Base-by-base conservation (phyloP, 2,113 vertebrate species). In the Thunnus thynnus region DNA sequence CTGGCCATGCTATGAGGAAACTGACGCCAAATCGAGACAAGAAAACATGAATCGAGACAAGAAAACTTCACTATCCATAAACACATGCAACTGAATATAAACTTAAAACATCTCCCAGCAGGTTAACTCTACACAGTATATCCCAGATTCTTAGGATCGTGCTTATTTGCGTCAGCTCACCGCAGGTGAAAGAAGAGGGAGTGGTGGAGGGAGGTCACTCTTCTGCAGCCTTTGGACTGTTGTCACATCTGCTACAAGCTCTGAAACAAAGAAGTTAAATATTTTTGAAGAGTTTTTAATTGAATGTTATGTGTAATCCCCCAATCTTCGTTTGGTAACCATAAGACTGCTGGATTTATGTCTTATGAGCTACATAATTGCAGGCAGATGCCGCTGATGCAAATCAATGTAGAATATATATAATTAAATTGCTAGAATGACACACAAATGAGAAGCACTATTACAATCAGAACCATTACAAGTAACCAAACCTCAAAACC, bases 1-100 rank as follows among this genome's bases (percentile, higher is more conserved):
- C 71, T 90, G 70, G 10, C 63, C 20, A 22, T 64, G 61, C 64
- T 83, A 8, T 88, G 51, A 89, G 13, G 32, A 73, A 50, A 25
- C 32, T 64, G 47, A 79, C 18, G 48, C 4, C 78, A 17, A 36
- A 2, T 51, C 2, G 46, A 60, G 27, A 30, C 27, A 30, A 22
- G 27, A 30, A 30, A 41, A 7, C 7, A 9, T 9, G 36, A 41
- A 36, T 36, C 32, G 7, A 6, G 17, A 18, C 18, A 60, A 67
- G 27, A 77, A 32, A 68, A 32, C 20, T 22, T 25, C 2, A 1
- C 8, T 13, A 30, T 46, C 6, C 13, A 47, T 70, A 4, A 6
- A 46, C 41, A 17, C 1, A 5, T 55, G 17, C 44, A 25, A 27
- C n/a, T 72, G 6, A 44, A 18, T 78, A 30, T 16, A 47, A 77